Base-by-base conservation (phyloP, 2,888 invertebrate genomes). In the Spicauda simplicius region DNA sequence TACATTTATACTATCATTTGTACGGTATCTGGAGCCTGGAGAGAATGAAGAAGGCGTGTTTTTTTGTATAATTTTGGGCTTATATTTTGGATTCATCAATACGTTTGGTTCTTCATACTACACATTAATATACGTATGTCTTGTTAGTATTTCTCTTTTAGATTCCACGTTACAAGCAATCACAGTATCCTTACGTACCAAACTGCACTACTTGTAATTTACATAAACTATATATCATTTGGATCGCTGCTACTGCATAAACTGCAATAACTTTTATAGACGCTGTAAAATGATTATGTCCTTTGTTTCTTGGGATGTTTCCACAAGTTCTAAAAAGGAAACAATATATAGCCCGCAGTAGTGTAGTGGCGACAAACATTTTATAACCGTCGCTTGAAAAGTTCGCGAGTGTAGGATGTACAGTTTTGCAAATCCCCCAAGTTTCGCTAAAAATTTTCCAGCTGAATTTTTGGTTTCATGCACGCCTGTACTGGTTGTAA, bases 341-440 rank as follows among this genome's bases (percentile, higher is more conserved):
- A 65, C 58, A 65, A 60, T 53, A 60, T 53, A 60, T 48, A n/a
- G n/a, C 60, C 53, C 45, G 53, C 53, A 65, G 54, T 66, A 66
- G 65, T 66, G 59, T 66, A 66, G 65, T 11, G 55, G 59, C 60
- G 54, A 60, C 60, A 66, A 66, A 66, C 60, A 66, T 67, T 67
- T 67, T 62, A 67, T 62, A 67, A 67, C 67, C 50, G 67, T 56
- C 61, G 61, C 67, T 56, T 52, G 55, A 57, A 52, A 57, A 62
- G 61, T 62, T 61, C 50, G 16, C 41, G 54, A 57, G 59, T 37
- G 50, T 60, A 56, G 55, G 50, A 56, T 66, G 60, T 62, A 67
- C 56, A 67, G 62, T 67, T 67, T 61, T 57, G 61, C 62, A 61
- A 67, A 67, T 67, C 67, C 61, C 30, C 41, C 61, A 56, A 67